Evolutionary conservation across 2,113 vertebrate species (phyloP), one percentile per base, ranked within the genome.

Genomic region (Oryzias curvinotus): DNA sequence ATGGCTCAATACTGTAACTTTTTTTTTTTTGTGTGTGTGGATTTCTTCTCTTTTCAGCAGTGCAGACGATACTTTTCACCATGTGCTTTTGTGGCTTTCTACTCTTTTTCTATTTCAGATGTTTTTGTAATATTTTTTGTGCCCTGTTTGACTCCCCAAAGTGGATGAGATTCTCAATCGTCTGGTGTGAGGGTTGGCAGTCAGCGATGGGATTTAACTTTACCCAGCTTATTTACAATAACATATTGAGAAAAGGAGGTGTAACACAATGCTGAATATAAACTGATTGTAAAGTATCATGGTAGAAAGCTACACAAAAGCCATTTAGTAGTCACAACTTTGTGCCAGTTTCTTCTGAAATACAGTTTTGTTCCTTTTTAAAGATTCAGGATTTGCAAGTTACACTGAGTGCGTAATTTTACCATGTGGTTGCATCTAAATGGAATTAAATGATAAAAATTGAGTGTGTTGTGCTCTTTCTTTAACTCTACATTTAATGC

Each of bases 351-450:
- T 78, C 78, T 62, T 79, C 54, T 67, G 10, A 70, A 82, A 62
- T 72, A 68, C 68, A 71, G 53, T 66, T 36, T 36, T 36, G 49
- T 68, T 82, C 71, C 65, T 45, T 81, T 85, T 75, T 80, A 75
- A 71, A 78, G 64, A 79, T 79, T 76, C 45, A 57, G 52, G 62
- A 75, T 58, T 76, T 75, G 67, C 73, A 62, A 77, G 61, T 81
- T 56, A 75, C 70, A 85, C 82, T 80, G 77, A 83, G 76, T 90
- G 83, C 70, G 80, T 88, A 87, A 80, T 88, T 88, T 89, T 88
- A 81, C 83, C 84, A 83, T 90, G 89, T 91, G 87, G 84, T 90
- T 91, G 91, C 90, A 89, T 93, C 89, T 85, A 89, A 87, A 83
- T 91, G 90, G 83, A 91, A 92, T 90, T 81, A 90, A 87, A 93